phyloP scores from a whole-genome alignment of 2,888 invertebrate species.

The Zygaena filipendulae region DNA sequence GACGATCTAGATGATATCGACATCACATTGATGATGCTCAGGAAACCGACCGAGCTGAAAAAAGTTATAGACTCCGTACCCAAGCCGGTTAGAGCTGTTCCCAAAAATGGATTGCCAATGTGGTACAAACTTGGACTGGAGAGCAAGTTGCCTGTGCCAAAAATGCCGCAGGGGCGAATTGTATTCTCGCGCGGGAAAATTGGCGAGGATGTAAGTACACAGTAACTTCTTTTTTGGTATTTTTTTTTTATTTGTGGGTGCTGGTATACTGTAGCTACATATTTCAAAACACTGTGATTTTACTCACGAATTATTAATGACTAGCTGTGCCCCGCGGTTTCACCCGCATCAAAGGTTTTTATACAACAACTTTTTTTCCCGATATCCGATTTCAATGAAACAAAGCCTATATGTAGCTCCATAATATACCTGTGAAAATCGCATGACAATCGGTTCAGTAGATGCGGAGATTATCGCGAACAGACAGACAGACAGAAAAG shows the following conservation, averaged over 20 bases:
- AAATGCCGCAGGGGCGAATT: conserved; percentile 57
- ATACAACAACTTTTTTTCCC: too few relatives aligned
- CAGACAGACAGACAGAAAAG: too few relatives aligned
- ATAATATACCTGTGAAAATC: too few relatives aligned
- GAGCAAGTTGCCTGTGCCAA: conserved; percentile 61
- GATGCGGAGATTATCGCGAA: too few relatives aligned
- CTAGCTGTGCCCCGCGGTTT: too few relatives aligned
- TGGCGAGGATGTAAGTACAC: conserved; percentile 54
- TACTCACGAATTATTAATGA: too few relatives aligned
- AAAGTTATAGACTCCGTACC: conserved; percentile 57
- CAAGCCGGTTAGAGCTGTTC: conserved; percentile 50
- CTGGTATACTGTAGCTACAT: too few relatives aligned
- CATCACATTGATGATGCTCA: conserved; percentile 44
- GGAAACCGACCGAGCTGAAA: conserved; percentile 54
- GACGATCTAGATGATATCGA: conserved; percentile 37
- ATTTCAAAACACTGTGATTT: too few relatives aligned
- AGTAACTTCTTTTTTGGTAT: conserved; percentile 1
- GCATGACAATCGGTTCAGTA: too few relatives aligned
- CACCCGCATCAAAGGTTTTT: too few relatives aligned
- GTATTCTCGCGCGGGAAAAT: conserved; percentile 62
- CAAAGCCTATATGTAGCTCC: too few relatives aligned
- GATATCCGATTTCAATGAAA: too few relatives aligned
- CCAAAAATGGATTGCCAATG: conserved; percentile 57
- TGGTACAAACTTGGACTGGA: conserved; percentile 65
- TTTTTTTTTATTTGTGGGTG: neutral